Evolutionary conservation across 2,888 invertebrate genomes (phyloP), one percentile per base, ranked within the genome.

Genomic region (Clivina fossor): DNA sequence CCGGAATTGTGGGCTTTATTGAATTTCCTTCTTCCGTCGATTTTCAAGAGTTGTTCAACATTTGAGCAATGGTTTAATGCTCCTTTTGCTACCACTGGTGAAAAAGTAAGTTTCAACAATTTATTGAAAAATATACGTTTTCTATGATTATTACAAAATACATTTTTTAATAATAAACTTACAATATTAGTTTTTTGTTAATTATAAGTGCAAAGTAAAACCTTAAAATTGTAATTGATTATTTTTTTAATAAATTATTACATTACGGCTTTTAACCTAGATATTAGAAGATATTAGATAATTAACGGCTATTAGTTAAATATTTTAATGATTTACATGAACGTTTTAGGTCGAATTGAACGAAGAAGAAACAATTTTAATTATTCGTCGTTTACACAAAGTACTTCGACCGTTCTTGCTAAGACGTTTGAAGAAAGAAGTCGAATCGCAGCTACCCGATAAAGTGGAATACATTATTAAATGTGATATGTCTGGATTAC

Each of bases 41-140:
- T 99, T 65, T 99, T 99, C 81, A 97, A 97, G 76, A 96, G 94
- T 40, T 95, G 94, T 70, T 92, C 93, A 56, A 99, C 98, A 0
- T 99, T 99, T 72, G 99, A 99, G 69, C 97, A 98, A 74, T 99
- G 99, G 98, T 99, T 99, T 76, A 99, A 99, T 74, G 99, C 99
- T 15, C 99, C 99, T 0, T 99, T 99, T 72, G 98, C 99, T 8
- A 97, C 97, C 18, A 99, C 99, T 3, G 98, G 98, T 51, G 99
- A 99, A 76, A 93, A 94, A 78, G 90, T 85, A 67, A 60, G 61
- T 51, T n/a, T n/a, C n/a, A n/a, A n/a, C n/a, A n/a, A n/a, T n/a
- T n/a, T n/a, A n/a, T n/a, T n/a, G n/a, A n/a, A n/a, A n/a, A n/a
- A n/a, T n/a, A n/a, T n/a, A n/a, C n/a, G n/a, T n/a, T n/a, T n/a